These are phyloP conservation scores for Lydus trimaculatus DNA, from an alignment of 2,888 invertebrate genomes.

Conservation along the genomic window DNA sequence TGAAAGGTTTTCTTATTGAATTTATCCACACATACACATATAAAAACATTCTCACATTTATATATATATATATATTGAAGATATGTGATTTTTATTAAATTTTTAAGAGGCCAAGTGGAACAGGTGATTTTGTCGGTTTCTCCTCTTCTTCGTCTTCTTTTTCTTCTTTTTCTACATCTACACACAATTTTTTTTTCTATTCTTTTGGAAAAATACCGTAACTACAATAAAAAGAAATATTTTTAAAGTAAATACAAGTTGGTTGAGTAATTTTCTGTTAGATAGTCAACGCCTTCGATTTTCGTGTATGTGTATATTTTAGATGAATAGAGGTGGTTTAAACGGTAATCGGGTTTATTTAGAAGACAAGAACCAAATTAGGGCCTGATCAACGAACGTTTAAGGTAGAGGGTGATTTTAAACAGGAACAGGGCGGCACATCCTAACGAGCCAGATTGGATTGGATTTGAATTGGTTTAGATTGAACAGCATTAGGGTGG, in stretches of 20 bases:
- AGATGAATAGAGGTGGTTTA: constrained; percentile 26
- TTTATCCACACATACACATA: constrained; percentile 40
- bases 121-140: constrained; percentile 43
- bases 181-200: not conserved
- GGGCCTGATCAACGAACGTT: constrained; percentile 58
- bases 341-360: constrained; percentile 56
- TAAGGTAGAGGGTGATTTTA: constrained; percentile 57
- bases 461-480: constrained; percentile 60
- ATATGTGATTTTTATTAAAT: constrained; percentile 54
- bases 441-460: constrained; percentile 59
- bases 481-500: constrained; percentile 58
- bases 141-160: no score
- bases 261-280: constrained; percentile 14
- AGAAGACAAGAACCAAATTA: constrained; percentile 59
- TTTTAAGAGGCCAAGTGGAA: constrained; percentile 51
- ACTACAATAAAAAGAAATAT: constrained; percentile 15
- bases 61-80: constrained; percentile 39
- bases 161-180: not conserved
- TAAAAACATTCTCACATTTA: constrained; percentile 32
- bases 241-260: not conserved
- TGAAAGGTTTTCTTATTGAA: constrained; percentile 51
- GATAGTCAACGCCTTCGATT: constrained; percentile 36
- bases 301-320: constrained; percentile 34
- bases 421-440: constrained; percentile 57
- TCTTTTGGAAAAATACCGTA: not conserved